These are phyloP conservation scores for Drymodes brunneopygia DNA, from an alignment of 2,113 vertebrate genomes.

Conservation along the genomic window DNA sequence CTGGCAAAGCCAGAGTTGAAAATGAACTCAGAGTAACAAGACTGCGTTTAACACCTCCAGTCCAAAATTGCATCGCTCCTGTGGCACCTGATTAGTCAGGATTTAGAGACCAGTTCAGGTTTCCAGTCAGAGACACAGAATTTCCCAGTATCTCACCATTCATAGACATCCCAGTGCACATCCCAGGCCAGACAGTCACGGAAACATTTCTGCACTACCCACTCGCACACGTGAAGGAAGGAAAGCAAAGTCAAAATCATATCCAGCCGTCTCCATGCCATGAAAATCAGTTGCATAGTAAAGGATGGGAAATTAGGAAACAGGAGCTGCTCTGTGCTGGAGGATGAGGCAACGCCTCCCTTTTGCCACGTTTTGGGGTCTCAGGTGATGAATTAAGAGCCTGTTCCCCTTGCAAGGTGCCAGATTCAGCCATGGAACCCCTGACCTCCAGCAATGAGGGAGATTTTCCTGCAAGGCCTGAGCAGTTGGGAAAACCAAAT, in stretches of 20 bases:
- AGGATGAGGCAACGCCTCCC: accelerated
- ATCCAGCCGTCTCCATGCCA: background rate
- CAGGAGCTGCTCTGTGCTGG: background rate
- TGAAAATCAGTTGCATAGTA: background rate
- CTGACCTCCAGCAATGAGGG: background rate
- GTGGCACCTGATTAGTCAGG: background rate
- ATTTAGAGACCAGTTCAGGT: background rate
- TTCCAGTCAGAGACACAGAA: background rate
- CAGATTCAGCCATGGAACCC: background rate
- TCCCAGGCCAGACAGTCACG: background rate
- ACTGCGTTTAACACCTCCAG: background rate
- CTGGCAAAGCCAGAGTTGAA: background rate
- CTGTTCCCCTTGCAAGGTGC: background rate
- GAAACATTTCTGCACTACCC: background rate
- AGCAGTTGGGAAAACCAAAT: background rate
- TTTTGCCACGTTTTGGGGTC: background rate
- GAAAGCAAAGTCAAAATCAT: background rate
- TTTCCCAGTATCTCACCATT: background rate
- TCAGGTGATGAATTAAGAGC: background rate
- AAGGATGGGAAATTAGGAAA: background rate
- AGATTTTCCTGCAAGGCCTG: background rate
- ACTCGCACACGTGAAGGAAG: accelerated
- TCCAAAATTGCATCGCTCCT: background rate
- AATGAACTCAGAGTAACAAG: background rate
- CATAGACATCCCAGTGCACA: accelerated